A percentile compares a stretch with the other conserved stretches of the same genome.
Conservation (phyloP, 2,888 invertebrate genomes). For the Cryptocheilus praepositus region DNA sequence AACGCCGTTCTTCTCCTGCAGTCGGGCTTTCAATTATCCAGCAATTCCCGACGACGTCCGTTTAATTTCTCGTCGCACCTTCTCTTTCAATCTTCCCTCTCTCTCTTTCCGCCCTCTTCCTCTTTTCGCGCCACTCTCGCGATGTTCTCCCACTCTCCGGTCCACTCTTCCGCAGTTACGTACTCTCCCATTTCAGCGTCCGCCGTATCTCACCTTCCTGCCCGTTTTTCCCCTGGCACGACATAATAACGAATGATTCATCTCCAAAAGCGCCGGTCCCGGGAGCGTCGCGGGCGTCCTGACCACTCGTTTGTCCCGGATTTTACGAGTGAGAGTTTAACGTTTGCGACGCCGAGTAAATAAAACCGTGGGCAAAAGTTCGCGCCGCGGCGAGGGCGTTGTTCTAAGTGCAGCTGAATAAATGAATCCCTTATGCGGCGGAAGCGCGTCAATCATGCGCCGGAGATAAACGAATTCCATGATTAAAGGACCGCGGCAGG, state of each 20-base stretch:
- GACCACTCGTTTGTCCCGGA: too few species aligned
- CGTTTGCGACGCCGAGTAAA: too few species aligned
- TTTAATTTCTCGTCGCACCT: conserved; percentile 52
- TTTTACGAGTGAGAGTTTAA: too few species aligned
- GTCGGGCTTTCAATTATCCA: conserved; percentile 67
- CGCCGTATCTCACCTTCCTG: not conserved
- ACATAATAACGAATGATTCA: conserved; percentile 3
- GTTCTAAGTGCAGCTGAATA: too few species aligned
- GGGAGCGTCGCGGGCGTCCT: too few species aligned
- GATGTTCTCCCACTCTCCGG: not conserved
- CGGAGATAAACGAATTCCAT: too few species aligned
- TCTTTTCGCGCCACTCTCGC: not conserved
- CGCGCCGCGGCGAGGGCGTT: too few species aligned
- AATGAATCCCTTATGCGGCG: too few species aligned
- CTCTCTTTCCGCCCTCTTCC: conserved; percentile 7
- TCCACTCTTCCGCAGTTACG: not conserved
- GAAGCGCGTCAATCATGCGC: too few species aligned
- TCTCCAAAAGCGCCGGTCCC: too few species aligned
- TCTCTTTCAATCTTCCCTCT: conserved; percentile 11
- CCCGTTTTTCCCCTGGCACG: not conserved
- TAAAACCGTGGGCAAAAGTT: too few species aligned
- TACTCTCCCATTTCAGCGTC: not conserved
- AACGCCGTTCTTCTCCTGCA: conserved; percentile 54
- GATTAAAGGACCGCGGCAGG: too few species aligned
- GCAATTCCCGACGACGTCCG: conserved; percentile 63